Evolutionary conservation across 1,140 invertebrate genomes (phyloP).

Genomic region (Alviniconcha marisindica): DNA sequence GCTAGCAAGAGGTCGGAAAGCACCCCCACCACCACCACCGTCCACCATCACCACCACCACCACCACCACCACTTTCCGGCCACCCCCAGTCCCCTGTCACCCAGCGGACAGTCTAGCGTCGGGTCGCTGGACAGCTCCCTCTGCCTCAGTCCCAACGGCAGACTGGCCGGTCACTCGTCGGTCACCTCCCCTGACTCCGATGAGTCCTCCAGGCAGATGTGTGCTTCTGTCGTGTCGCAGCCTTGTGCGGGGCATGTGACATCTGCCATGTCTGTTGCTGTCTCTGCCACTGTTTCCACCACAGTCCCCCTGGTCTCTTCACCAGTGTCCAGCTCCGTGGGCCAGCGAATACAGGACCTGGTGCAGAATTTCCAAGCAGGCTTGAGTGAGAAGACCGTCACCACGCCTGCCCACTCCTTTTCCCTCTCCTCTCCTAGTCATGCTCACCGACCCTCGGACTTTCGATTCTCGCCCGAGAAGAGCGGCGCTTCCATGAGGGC

Average conservation of each 20-base stretch:
- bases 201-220: not conserved
- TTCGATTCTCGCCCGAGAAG: not conserved
- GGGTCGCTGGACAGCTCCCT: not conserved
- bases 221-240: not conserved
- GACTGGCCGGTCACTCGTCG: no score
- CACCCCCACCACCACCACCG: not conserved
- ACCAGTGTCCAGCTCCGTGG: not conserved
- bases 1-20: conserved; percentile 45
- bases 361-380: conserved; percentile 8
- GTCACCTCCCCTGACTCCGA: conserved; percentile 1
- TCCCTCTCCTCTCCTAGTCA: not conserved
- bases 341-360: conserved; percentile 1
- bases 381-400: not conserved
- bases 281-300: not conserved
- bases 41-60: no score
- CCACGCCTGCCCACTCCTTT: not conserved
- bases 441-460: not conserved
- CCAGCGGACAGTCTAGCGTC: not conserved
- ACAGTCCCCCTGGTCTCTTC: not conserved
- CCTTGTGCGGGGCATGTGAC: not conserved
- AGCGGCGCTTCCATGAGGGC: not conserved
- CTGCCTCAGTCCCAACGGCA: conserved; percentile 30
- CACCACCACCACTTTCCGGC: not conserved
- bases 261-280: not conserved
- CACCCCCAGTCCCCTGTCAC: conserved; percentile 25